phyloP scores from a whole-genome alignment of 2,888 invertebrate genomes.

The Nomada ferruginata region DNA sequence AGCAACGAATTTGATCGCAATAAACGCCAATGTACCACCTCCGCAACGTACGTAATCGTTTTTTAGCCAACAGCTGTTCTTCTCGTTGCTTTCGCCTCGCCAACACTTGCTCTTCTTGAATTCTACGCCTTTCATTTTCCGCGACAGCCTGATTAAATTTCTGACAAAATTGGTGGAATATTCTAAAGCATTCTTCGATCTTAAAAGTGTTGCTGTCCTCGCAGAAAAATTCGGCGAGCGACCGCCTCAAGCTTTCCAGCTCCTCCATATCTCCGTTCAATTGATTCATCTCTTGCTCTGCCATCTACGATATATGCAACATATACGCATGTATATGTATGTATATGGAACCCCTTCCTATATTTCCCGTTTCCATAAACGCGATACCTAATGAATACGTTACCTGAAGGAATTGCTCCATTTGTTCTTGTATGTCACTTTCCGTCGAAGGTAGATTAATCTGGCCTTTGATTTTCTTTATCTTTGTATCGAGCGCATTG shows the following conservation, averaged over 20 bases:
- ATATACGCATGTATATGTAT: too few relatives aligned
- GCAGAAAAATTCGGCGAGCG: constrained; percentile 96
- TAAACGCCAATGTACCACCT: not conserved
- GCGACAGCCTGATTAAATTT: constrained; percentile 93
- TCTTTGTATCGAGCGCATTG: constrained; percentile 91
- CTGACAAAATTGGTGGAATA: constrained; percentile 94
- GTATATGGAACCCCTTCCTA: too few relatives aligned
- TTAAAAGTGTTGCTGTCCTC: constrained; percentile 96
- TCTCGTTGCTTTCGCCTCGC: constrained; percentile 91
- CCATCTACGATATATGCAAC: constrained; percentile 85
- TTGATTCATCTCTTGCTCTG: constrained; percentile 91
- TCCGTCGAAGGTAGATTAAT: constrained; percentile 91
- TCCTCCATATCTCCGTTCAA: constrained; percentile 92
- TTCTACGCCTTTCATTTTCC: constrained; percentile 93
- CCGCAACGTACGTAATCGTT: constrained; percentile 86
- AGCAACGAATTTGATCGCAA: not conserved
- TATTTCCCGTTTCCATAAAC: not conserved
- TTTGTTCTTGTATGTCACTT: constrained; percentile 93
- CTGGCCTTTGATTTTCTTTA: constrained; percentile 92
- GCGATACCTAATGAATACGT: too few relatives aligned
- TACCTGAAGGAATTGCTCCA: constrained; percentile 94
- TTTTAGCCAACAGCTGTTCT: constrained; percentile 88
- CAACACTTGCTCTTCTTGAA: constrained; percentile 94
- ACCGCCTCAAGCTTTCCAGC: constrained; percentile 91
- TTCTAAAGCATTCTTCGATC: constrained; percentile 96